Conservation (phyloP, 2,888 invertebrate genomes). For the Colostygia pectinataria region DNA sequence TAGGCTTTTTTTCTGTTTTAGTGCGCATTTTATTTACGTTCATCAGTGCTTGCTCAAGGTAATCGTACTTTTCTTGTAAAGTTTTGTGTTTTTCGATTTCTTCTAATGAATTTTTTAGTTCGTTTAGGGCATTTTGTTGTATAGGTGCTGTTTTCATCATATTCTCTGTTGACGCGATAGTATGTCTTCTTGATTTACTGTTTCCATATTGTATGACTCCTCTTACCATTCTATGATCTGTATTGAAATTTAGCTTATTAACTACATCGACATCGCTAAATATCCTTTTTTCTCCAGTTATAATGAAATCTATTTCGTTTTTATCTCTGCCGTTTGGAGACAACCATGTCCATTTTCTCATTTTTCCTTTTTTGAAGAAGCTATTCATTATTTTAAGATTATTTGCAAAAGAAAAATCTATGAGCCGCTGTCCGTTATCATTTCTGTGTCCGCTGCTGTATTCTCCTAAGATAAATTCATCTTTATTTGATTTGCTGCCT, state of each 20-base stretch:
- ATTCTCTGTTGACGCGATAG: background rate
- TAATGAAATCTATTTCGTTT: constrained; percentile 8
- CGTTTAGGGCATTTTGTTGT: too few relatives aligned
- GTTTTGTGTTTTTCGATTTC: too few relatives aligned
- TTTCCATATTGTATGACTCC: background rate
- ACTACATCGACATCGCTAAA: too few relatives aligned
- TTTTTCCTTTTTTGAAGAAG: background rate
- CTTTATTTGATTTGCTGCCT: background rate
- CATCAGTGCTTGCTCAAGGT: background rate
- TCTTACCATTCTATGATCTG: constrained; percentile 8
- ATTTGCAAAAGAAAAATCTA: background rate
- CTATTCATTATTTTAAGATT: background rate
- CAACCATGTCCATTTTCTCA: constrained; percentile 5
- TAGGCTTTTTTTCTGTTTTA: background rate
- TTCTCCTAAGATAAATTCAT: background rate
- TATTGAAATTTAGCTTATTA: constrained; percentile 4
- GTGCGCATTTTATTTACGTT: background rate
- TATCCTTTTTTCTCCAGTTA: background rate
- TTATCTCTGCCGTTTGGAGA: background rate
- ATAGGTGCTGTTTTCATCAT: background rate
- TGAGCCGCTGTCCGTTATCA: background rate
- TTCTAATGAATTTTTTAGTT: too few relatives aligned
- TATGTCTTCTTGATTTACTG: background rate
- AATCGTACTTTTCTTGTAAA: background rate
- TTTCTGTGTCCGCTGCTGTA: background rate